Percentiles rank a stretch among this genome's conserved stretches.
Evolutionary conservation across 2,113 vertebrate species (phyloP).

Genomic region (Paraplagusia blochii): DNA sequence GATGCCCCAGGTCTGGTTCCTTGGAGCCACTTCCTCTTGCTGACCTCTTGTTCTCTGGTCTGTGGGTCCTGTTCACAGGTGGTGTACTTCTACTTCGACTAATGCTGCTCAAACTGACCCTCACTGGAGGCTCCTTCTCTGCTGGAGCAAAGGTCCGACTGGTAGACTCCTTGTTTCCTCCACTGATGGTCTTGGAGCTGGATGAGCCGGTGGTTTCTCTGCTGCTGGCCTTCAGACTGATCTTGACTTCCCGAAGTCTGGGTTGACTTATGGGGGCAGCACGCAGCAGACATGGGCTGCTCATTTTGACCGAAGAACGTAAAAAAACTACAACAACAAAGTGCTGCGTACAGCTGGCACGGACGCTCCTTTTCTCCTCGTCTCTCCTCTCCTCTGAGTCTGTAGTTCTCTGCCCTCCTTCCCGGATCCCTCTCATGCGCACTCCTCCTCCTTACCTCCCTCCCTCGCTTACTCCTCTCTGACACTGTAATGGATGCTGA

Average conservation of each 20-base stretch:
- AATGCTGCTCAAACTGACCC: constrained; percentile 47
- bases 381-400: constrained; percentile 61
- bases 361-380: constrained; percentile 59
- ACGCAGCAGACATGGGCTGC: constrained; percentile 76
- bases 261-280: constrained; percentile 70
- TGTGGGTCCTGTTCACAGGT: constrained; percentile 62
- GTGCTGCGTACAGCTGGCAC: constrained; percentile 39
- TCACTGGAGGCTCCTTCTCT: constrained; percentile 56
- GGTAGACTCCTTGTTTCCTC: constrained; percentile 42
- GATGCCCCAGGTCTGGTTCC: constrained; percentile 48
- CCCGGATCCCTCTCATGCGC: constrained; percentile 54
- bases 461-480: constrained; percentile 20
- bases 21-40: constrained; percentile 30
- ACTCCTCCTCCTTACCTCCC: constrained; percentile 40
- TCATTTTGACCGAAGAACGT: constrained; percentile 63
- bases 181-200: constrained; percentile 20
- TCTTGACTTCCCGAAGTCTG: constrained; percentile 73
- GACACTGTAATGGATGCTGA: constrained; percentile 46
- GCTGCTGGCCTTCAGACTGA: constrained; percentile 72
- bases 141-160: constrained; percentile 35
- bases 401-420: constrained; percentile 65
- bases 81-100: constrained; percentile 77
- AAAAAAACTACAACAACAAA: constrained; percentile 2
- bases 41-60: constrained; percentile 43
- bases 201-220: constrained; percentile 49